These are phyloP conservation scores for Esox masquinongy DNA, from an alignment of 2,797 vertebrate species.

Conservation along the genomic window DNA sequence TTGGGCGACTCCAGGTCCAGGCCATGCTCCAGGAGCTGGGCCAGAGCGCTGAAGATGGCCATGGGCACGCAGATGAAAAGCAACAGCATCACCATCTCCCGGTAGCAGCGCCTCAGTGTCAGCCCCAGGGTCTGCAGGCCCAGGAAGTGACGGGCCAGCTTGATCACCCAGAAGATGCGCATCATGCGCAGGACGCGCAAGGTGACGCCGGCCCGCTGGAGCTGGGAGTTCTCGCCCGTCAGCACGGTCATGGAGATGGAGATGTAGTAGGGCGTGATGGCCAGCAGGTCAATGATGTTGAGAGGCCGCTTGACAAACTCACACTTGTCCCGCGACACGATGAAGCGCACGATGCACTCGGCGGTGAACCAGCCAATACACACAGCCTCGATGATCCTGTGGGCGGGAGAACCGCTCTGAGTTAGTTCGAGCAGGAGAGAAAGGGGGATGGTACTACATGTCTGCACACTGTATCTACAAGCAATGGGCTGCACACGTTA, in stretches of 20 bases:
- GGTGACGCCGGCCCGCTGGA: slow-evolving; percentile 87
- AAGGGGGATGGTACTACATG: background rate
- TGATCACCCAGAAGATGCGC: slow-evolving; percentile 92
- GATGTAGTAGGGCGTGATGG: slow-evolving; percentile 88
- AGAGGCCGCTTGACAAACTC: slow-evolving; percentile 88
- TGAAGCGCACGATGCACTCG: slow-evolving; percentile 90
- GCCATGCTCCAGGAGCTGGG: slow-evolving; percentile 88
- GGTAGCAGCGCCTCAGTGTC: slow-evolving; percentile 87
- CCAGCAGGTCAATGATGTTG: slow-evolving; percentile 89
- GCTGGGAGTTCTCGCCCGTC: slow-evolving; percentile 86
- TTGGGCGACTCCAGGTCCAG: slow-evolving; percentile 86
- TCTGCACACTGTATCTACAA: background rate
- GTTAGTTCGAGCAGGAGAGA: slow-evolving; percentile 14
- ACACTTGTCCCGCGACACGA: slow-evolving; percentile 89
- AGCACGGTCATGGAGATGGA: slow-evolving; percentile 87
- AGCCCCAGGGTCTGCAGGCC: slow-evolving; percentile 89
- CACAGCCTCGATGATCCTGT: slow-evolving; percentile 91
- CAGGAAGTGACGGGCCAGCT: slow-evolving; percentile 88
- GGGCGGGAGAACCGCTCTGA: slow-evolving; percentile 13
- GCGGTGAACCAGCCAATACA: slow-evolving; percentile 94
- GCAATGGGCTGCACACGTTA: background rate
- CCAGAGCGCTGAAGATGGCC: slow-evolving; percentile 89
- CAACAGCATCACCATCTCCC: slow-evolving; percentile 90
- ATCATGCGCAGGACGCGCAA: slow-evolving; percentile 88
- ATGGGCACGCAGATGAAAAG: slow-evolving; percentile 90